Base-by-base conservation (phyloP, 2,888 invertebrate genomes). In the Pseudanteris insignis region DNA sequence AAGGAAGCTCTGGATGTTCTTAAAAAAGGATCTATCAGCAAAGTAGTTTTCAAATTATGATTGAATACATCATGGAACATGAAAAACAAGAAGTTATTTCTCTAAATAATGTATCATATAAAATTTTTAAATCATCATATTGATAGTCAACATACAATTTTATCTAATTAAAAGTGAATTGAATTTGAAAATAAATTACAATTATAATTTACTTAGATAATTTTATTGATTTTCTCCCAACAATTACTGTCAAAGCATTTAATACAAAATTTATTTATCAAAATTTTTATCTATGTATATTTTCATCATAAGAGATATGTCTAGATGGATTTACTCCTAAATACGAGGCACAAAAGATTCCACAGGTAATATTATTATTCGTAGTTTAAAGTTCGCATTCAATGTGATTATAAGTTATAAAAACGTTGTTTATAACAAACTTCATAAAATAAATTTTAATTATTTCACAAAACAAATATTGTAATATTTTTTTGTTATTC, bases 11-110 rank as follows among this genome's bases (percentile, higher is more conserved):
- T 88, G 0, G 79, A 82, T 0, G 78, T 80, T 4, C 71, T 88
- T 24, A 84, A 84, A 61, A 78, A 77, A 0, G 87, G 87, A 1
- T 71, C 73, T 0, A 84, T 86, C 41, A 82, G 86, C 2, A 88
- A 87, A 74, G 87, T 85, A 2, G 76, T 87, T n/a, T 87, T 87
- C 65, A 83, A 83, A 70, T 57, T 18, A 8, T 34, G 5, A 46
- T 6, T n/a, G n/a, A n/a, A n/a, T n/a, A n/a, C n/a, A n/a, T n/a
- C n/a, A n/a, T n/a, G n/a, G n/a, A n/a, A n/a, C n/a, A n/a, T n/a
- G n/a, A n/a, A n/a, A n/a, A n/a, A 29, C 1, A 21, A 21, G 21
- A 21, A 21, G 21, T 7, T 7, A 7, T 21, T 21, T 21, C 3
- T 5, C 3, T 21, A 21, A 21, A 21, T n/a, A n/a, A n/a, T n/a